Evolutionary conservation across 2,888 invertebrate species (phyloP).

Genomic region (Cheilosia variabilis): DNA sequence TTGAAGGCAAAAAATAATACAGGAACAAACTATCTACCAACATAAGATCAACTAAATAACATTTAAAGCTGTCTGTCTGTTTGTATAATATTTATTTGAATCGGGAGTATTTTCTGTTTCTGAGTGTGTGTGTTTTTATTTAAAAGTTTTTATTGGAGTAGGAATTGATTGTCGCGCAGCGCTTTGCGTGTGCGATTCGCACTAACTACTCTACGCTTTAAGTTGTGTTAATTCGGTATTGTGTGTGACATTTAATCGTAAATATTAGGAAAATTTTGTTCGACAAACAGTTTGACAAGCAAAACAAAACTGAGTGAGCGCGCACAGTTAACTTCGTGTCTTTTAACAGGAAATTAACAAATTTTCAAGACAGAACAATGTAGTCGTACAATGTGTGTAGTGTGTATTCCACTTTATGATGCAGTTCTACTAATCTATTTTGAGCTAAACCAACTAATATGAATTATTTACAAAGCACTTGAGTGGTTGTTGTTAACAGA

Average conservation of each 20-base stretch:
- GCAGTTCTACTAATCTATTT: slow-evolving; percentile 44
- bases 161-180: slow-evolving; percentile 24
- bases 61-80: slow-evolving; percentile 71
- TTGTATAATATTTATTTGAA: slow-evolving; percentile 4
- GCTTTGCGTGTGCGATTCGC: slow-evolving; percentile 43
- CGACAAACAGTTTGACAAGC: slow-evolving; percentile 47
- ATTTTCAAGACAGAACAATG: slow-evolving; percentile 57
- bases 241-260: slow-evolving; percentile 18
- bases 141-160: slow-evolving; percentile 10
- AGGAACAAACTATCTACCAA: slow-evolving; percentile 68
- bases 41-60: slow-evolving; percentile 60
- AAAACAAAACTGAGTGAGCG: slow-evolving; percentile 39
- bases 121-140: slow-evolving; percentile 54
- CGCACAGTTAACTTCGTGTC: slow-evolving; percentile 35
- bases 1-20: slow-evolving; percentile 57
- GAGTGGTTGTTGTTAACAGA: slow-evolving; percentile 47
- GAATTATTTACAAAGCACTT: slow-evolving; percentile 42
- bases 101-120: slow-evolving; percentile 23
- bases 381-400: slow-evolving; percentile 48
- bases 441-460: slow-evolving; percentile 36
- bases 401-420: slow-evolving; percentile 34
- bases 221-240: slow-evolving; percentile 20
- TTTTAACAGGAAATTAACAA: slow-evolving; percentile 31
- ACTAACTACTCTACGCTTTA: slow-evolving; percentile 52
- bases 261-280: not conserved